Conservation (phyloP, 2,113 vertebrate genomes). For the Brienomyrus longianalis region DNA sequence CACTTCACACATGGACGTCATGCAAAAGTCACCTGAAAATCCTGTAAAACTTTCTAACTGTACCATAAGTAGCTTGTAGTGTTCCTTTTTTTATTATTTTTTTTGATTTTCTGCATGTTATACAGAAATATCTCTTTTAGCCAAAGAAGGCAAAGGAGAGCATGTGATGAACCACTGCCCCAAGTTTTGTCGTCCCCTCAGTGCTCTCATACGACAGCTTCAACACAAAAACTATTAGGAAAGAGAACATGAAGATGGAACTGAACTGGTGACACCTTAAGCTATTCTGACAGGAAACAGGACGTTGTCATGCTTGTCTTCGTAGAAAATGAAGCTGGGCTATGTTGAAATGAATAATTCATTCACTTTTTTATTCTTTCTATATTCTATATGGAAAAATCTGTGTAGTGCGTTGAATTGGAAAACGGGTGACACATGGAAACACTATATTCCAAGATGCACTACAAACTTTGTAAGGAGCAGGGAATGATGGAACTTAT, state of each 20-base stretch:
- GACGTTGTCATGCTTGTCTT: background rate
- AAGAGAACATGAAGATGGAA: background rate
- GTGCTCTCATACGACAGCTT: background rate
- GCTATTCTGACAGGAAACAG: background rate
- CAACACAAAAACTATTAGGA: background rate
- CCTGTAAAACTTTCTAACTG: background rate
- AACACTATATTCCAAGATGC: background rate
- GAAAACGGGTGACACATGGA: background rate
- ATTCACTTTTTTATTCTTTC: background rate
- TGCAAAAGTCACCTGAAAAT: background rate
- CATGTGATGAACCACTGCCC: background rate
- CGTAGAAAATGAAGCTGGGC: background rate
- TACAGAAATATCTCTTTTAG: background rate
- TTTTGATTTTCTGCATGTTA: background rate
- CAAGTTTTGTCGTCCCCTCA: background rate
- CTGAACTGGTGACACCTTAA: background rate
- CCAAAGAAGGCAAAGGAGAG: background rate
- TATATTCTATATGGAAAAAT: background rate
- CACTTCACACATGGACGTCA: conserved; percentile 1
- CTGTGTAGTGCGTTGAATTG: background rate
- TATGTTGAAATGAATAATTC: background rate
- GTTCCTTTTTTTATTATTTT: background rate
- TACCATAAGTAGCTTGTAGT: background rate
- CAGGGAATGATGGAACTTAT: background rate
- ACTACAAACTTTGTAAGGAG: background rate